Evolutionary conservation across 2,888 invertebrate genomes (phyloP).

Genomic region (Empis livida): DNA sequence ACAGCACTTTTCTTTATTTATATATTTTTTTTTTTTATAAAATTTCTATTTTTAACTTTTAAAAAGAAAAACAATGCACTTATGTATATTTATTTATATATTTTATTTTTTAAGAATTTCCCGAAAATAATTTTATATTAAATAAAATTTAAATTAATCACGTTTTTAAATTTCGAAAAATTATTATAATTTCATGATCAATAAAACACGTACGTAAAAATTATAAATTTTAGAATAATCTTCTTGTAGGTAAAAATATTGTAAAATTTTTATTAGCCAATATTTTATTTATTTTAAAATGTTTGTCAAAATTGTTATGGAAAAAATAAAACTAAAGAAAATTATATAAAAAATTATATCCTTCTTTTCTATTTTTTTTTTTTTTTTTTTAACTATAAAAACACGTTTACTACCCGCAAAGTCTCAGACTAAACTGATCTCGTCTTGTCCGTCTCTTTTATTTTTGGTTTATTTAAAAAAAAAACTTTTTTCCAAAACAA

Average conservation of each 20-base stretch:
- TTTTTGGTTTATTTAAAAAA: constrained; percentile 6
- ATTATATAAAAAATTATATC: not conserved
- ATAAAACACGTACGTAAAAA: too few species aligned
- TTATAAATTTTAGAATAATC: too few species aligned
- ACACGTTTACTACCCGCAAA: constrained; percentile 15
- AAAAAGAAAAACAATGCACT: too few species aligned
- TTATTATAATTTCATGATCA: not conserved
- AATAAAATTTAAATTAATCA: not conserved
- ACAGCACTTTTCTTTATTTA: not conserved
- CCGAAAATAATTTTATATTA: too few species aligned
- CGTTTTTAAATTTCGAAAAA: not conserved
- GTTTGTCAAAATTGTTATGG: too few species aligned
- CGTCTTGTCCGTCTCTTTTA: constrained; percentile 27
- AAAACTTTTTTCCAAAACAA: not conserved
- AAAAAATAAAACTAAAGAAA: too few species aligned
- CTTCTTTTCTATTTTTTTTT: constrained; percentile 3
- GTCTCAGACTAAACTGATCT: constrained; percentile 37
- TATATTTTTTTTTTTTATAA: not conserved
- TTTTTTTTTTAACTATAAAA: not conserved
- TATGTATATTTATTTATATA: not conserved
- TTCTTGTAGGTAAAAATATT: too few species aligned
- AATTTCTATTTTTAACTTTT: not conserved
- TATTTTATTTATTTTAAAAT: too few species aligned
- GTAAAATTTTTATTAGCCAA: too few species aligned
- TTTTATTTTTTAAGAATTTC: not conserved